Base-by-base conservation (phyloP, 2,113 vertebrate species). In the Nestor notabilis region DNA sequence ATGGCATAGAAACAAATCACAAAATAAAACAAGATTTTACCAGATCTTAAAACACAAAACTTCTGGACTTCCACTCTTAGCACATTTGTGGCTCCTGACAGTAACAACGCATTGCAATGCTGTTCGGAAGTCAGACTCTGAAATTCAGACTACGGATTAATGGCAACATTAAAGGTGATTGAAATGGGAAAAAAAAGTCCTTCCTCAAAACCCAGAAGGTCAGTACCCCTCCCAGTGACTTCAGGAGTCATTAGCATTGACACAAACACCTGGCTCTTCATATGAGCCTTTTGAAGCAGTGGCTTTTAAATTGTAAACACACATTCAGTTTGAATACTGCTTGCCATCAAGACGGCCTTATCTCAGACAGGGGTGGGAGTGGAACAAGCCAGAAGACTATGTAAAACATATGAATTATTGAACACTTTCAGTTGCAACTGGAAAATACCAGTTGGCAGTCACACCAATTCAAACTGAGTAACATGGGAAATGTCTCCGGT, bases 371-470 rank as follows among this genome's bases (percentile, higher is more conserved):
- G 25, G 77, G 27, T 27, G 60, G n/a, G 29, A 79, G 37, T 0
- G 1, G 46, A 90, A 79, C 27, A 55, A 88, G 83, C n/a, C 58
- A 29, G 83, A 86, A 71, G 52, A 52, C 46, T 47, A 74, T 21
- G 35, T 66, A 92, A 93, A 92, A 50, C 43, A 17, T 37, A 81
- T 61, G 63, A 93, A 92, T 92, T 94, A 96, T 29, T 83, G 85
- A 96, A 31, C 21, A 52, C 76, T 47, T 95, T n/a, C 74, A 76
- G 33, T 2, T 66, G 47, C 84, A 86, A 49, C 33, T 43, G 83
- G 60, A 92, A 90, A 94, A 75, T 19, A 87, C 7, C 60, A 79
- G 27, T 82, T 86, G 60, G 66, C 37, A 85, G 86, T n/a, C 63
- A 23, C 21, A 63, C 27, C 58, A 75, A 55, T 70, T 94, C 31